phyloP scores from a whole-genome alignment of 2,113 vertebrate species.

The Nettapus auritus region DNA sequence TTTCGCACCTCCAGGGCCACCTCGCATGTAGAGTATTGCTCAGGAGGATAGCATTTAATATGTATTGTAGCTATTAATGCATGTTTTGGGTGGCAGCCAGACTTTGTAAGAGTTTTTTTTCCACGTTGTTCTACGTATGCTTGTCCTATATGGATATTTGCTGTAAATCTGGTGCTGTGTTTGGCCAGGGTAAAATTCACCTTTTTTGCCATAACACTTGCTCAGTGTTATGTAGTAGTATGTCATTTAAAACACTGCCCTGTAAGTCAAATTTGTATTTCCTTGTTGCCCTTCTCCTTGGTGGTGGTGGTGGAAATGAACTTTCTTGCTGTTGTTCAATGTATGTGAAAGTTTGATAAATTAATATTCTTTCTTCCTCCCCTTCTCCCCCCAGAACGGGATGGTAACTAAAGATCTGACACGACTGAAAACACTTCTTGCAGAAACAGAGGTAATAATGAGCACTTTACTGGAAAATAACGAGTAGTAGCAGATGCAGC shows the following conservation, averaged over 20 bases:
- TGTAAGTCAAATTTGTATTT: not conserved
- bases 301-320: not conserved
- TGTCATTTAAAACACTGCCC: not conserved
- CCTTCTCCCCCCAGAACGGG: slow-evolving; percentile 84
- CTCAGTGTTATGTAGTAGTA: not conserved
- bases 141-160: not conserved
- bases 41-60: not conserved
- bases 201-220: not conserved
- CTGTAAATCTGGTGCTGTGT: not conserved
- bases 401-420: slow-evolving; percentile 96
- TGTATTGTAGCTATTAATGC: not conserved
- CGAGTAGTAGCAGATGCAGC: not conserved
- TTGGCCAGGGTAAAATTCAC: not conserved
- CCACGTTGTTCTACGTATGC: not conserved
- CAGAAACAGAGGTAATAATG: slow-evolving; percentile 91
- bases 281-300: not conserved
- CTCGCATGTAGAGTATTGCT: not conserved
- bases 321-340: not conserved
- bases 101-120: not conserved
- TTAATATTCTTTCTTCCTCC: not conserved
- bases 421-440: slow-evolving; percentile 93
- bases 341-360: not conserved
- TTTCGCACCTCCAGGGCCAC: not conserved
- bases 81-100: not conserved
- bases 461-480: not conserved